Evolutionary conservation across 2,888 invertebrate species (phyloP), one percentile per base, ranked within the genome.

Genomic region (Caenorhabditis virilis): DNA sequence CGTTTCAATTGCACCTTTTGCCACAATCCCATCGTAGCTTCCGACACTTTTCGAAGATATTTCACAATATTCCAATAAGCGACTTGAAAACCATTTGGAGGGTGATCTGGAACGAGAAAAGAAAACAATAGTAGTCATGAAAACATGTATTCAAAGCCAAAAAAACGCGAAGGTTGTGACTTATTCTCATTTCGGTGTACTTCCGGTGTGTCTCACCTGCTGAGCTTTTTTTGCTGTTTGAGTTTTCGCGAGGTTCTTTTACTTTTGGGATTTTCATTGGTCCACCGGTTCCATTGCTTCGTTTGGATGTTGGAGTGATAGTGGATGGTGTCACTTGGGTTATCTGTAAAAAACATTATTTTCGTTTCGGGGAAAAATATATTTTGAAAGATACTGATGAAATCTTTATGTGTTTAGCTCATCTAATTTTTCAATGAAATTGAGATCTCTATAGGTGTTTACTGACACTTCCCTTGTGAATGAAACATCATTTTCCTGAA

Each of bases 211-310:
- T 25, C 59, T 43, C 33, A 62, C 62, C 62, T 45, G 56, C 52
- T 33, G 62, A 62, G 42, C 62, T 62, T 42, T 65, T 63, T 27
- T 63, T 61, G 38, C 62, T 69, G 18, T 46, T 50, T 30, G 20
- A 38, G 7, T 57, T 48, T 42, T 52, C 55, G 4, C 45, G 53
- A 11, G 50, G 67, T 54, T 71, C 71, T 46, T 67, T 67, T 7
- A 64, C 61, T 58, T 67, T 71, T 23, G 67, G 67, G 18, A 61
- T 58, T 64, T 71, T 56, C 13, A 27, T 20, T 9, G 43, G 33
- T 42, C 47, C 42, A 2, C 47, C 47, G 30, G 16, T 46, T 26
- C 46, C 46, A 2, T 20, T 35, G 49, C 15, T 38, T 46, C 20
- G n/a, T 23, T 22, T 23, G 15, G 4, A 23, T 42, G 15, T 42